phyloP scores from a whole-genome alignment of 2,797 vertebrate genomes.

The Rhinophrynus dorsalis region DNA sequence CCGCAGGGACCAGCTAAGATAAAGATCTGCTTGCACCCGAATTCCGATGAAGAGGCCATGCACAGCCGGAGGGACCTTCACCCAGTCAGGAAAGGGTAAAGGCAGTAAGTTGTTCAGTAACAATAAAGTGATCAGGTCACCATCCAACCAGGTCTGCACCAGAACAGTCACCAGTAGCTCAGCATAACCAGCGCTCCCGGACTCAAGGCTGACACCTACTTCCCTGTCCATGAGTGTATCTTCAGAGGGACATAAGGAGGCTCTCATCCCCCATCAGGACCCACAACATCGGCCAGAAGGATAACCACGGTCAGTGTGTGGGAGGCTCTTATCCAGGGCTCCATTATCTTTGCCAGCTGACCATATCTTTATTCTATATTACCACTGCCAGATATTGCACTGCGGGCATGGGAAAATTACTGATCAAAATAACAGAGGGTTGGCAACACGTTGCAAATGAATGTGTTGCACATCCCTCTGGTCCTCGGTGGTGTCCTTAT shows the following conservation, averaged over 20 bases:
- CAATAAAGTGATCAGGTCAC: constrained; percentile 73
- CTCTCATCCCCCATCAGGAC: constrained; percentile 94
- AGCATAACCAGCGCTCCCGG: constrained; percentile 63
- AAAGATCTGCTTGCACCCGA: constrained; percentile 87
- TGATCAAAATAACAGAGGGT: no score
- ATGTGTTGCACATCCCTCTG: no score
- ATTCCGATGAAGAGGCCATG: constrained; percentile 82
- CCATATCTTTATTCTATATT: no score
- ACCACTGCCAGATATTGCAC: no score
- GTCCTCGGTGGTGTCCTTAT: no score
- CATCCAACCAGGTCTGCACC: constrained; percentile 46
- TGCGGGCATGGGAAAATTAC: no score
- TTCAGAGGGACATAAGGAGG: constrained; percentile 90
- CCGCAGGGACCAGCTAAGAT: constrained; percentile 87
- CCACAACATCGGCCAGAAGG: constrained; percentile 94
- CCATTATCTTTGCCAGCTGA: no score
- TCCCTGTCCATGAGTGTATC: constrained; percentile 93
- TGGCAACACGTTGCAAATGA: no score
- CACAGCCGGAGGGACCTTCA: constrained; percentile 81
- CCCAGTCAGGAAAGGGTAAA: constrained; percentile 67
- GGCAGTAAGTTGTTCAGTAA: constrained; percentile 81
- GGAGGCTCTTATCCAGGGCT: no score
- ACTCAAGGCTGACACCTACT: constrained; percentile 63
- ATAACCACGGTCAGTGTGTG: constrained; percentile 91
- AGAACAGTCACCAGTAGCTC: constrained; percentile 56